Evolutionary conservation across 2,888 invertebrate genomes (phyloP), one percentile per base, ranked within the genome.

Genomic region (Buathra laborator): DNA sequence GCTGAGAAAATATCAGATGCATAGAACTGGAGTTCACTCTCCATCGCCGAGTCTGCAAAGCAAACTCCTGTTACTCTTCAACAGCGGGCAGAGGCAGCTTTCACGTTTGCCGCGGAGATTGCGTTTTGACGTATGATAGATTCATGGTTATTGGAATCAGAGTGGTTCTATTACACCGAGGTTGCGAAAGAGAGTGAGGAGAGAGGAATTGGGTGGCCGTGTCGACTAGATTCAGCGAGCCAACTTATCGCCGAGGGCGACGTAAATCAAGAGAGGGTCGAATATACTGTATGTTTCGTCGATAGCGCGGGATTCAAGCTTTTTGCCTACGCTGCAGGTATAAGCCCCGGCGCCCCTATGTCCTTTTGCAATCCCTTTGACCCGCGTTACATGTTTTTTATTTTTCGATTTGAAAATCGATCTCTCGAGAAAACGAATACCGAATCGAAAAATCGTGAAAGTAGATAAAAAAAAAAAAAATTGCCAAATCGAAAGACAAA

Each of bases 131-230:
- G 95, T 95, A 94, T 96, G 96, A 96, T 96, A 96, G 96, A 96
- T 96, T 96, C 96, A 96, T 96, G 96, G 96, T 96, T 96, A 96
- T 96, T 96, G 96, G 96, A 95, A 95, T 95, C 95, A 95, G 95
- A 93, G 92, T 89, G 91, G 92, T 91, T 90, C 91, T 86, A 87
- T 85, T 86, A 86, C 84, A 86, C 84, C 29, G 53, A 76, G 62
- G 53, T 53, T 14, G 37, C 12, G 48, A 14, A 75, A 59, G 56
- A 12, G 46, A 71, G 67, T 59, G 48, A 71, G 29, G 46, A 19
- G 43, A 64, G 75, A 83, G 68, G 67, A 77, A 81, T 70, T 71
- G 78, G 83, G 67, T 83, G 75, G 75, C 64, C 68, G 62, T 66
- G 76, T 76, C 64, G 76, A 66, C 19, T 66, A 64, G 76, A 53